phyloP scores from a whole-genome alignment of 2,888 invertebrate species.

The Andrena haemorrhoa region DNA sequence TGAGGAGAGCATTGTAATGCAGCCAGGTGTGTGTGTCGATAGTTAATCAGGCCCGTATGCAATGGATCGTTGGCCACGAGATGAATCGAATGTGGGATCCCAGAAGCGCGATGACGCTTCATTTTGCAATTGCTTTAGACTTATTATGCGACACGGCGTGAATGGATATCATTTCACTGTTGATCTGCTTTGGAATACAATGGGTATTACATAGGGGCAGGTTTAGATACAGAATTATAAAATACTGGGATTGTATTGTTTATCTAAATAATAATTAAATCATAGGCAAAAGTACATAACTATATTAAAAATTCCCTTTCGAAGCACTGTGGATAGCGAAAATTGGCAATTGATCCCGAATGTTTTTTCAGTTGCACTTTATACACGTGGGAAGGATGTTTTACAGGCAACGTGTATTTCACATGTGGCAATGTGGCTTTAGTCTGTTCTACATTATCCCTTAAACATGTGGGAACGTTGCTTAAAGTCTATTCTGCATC shows the following conservation, averaged over 20 bases:
- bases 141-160: neutral
- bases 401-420: neutral
- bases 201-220: too few species aligned
- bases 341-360: too few species aligned
- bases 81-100: conserved; percentile 4
- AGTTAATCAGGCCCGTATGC: conserved; percentile 17
- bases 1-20: neutral
- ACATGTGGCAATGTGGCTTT: neutral
- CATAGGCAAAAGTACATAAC: too few species aligned
- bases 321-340: too few species aligned
- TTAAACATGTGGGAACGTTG: too few species aligned
- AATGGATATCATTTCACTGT: neutral
- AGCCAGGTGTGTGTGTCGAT: conserved; percentile 9
- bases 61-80: neutral
- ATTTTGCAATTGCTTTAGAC: neutral
- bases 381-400: too few species aligned
- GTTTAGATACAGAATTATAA: too few species aligned
- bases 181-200: neutral
- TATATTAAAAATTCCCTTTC: too few species aligned
- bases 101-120: neutral
- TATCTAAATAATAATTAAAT: too few species aligned
- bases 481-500: too few species aligned
- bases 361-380: too few species aligned
- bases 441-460: neutral
- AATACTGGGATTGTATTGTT: too few species aligned